These are phyloP conservation scores for Amblyopsis hoosieri DNA, from an alignment of 2,797 vertebrate genomes.

Conservation along the genomic window DNA sequence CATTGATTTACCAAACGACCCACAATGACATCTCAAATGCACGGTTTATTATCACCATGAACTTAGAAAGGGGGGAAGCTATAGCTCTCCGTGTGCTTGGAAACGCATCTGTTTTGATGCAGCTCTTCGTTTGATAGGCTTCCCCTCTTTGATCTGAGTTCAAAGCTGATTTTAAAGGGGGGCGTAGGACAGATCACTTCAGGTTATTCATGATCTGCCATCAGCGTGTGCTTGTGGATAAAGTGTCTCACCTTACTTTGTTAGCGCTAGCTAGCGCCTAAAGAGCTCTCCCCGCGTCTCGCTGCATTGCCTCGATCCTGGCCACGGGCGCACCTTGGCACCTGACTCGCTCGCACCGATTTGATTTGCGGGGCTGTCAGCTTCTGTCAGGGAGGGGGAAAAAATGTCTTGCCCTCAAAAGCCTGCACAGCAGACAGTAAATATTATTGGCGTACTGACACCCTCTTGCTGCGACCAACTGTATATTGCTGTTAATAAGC, in stretches of 20 bases:
- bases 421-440: constrained; percentile 74
- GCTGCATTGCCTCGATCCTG: constrained; percentile 42
- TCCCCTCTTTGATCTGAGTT: constrained; percentile 19
- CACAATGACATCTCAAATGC: constrained; percentile 50
- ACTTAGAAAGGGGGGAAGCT: constrained; percentile 3
- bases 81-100: background rate
- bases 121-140: constrained; percentile 6
- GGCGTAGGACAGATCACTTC: constrained; percentile 10
- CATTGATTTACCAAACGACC: constrained; percentile 71
- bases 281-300: constrained; percentile 20
- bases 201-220: constrained; percentile 16
- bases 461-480: constrained; percentile 69
- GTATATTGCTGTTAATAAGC: constrained; percentile 83
- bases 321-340: constrained; percentile 44
- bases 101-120: background rate
- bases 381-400: constrained; percentile 68
- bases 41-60: constrained; percentile 38
- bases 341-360: constrained; percentile 35
- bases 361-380: constrained; percentile 75
- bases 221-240: constrained; percentile 31
- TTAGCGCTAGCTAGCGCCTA: constrained; percentile 36
- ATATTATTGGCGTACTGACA: constrained; percentile 84
- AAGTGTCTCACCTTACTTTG: constrained; percentile 32
- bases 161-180: constrained; percentile 10
- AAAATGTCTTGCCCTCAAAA: constrained; percentile 60